phyloP scores from a whole-genome alignment of 2,113 vertebrate species.

The Gavia stellata region DNA sequence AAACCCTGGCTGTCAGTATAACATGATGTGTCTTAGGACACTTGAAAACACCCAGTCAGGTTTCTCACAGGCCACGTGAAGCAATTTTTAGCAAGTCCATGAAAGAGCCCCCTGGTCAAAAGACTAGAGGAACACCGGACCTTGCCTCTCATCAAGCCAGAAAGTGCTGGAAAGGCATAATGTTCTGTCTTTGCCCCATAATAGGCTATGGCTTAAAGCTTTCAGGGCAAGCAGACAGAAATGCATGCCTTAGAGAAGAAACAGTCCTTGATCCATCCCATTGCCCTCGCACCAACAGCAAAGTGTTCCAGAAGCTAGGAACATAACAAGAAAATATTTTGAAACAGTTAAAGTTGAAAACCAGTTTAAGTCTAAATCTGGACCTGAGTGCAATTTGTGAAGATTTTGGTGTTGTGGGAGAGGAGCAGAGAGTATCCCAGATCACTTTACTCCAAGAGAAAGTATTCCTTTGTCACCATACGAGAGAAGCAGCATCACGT shows the following conservation, averaged over 20 bases:
- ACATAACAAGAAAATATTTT: not conserved
- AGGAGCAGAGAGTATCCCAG: not conserved
- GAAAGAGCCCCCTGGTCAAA: not conserved
- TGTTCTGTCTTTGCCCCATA: not conserved
- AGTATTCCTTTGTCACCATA: not conserved
- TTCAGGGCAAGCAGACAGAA: not conserved
- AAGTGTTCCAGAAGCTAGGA: not conserved
- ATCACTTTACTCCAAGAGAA: not conserved
- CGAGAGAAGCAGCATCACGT: fast-evolving
- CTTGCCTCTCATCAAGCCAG: not conserved
- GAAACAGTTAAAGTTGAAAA: not conserved
- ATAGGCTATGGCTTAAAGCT: not conserved
- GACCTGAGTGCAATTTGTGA: not conserved
- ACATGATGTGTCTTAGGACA: not conserved
- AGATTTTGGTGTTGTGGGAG: not conserved
- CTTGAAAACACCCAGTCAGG: not conserved
- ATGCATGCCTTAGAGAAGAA: not conserved
- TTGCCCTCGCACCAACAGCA: not conserved
- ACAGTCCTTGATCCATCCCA: not conserved
- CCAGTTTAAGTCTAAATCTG: not conserved
- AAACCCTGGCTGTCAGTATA: not conserved
- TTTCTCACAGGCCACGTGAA: not conserved
- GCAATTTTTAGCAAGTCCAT: not conserved
- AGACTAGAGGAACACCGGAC: not conserved
- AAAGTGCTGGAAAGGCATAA: not conserved